phyloP scores from a whole-genome alignment of 2,888 invertebrate genomes.

The Cryptophagus acutangulus region DNA sequence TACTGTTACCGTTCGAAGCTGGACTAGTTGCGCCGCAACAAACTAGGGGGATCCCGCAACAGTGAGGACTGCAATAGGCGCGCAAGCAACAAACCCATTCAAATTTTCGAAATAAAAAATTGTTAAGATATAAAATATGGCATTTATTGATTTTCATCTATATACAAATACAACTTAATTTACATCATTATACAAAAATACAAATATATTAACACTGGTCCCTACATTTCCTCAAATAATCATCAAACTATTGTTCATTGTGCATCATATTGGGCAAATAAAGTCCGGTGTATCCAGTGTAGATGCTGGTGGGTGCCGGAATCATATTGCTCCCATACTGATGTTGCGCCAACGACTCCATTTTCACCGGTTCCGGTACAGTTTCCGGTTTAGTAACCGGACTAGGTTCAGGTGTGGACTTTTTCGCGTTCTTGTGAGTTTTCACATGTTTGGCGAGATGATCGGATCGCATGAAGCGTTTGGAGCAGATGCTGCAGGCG shows the following conservation, averaged over 20 bases:
- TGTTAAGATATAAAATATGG: slow-evolving; percentile 15
- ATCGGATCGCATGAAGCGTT: slow-evolving; percentile 84
- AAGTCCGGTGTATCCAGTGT: slow-evolving; percentile 26
- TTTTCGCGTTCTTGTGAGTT: slow-evolving; percentile 69
- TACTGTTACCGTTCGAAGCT: slow-evolving; percentile 16
- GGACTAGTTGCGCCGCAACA: not conserved
- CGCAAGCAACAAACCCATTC: not conserved
- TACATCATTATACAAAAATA: slow-evolving; percentile 18
- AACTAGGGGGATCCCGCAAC: too few relatives aligned
- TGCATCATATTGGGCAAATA: slow-evolving; percentile 27
- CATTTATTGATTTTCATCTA: slow-evolving; percentile 24
- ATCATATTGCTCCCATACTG: slow-evolving; percentile 13
- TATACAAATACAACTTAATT: slow-evolving; percentile 19
- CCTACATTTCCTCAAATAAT: slow-evolving; percentile 12
- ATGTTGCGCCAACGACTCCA: not conserved
- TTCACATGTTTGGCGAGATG: slow-evolving; percentile 91
- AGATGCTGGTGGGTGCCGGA: slow-evolving; percentile 17
- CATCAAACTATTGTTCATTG: slow-evolving; percentile 23
- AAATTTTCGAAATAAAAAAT: slow-evolving; percentile 7
- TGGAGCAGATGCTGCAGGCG: slow-evolving; percentile 79
- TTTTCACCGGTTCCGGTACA: too few relatives aligned
- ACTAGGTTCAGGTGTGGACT: slow-evolving; percentile 30
- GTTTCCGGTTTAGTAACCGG: slow-evolving; percentile 11
- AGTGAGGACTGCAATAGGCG: not conserved
- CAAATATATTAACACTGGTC: slow-evolving; percentile 20